These are phyloP conservation scores for Gorsachius magnificus DNA, from an alignment of 2,797 vertebrate genomes.

Conservation along the genomic window DNA sequence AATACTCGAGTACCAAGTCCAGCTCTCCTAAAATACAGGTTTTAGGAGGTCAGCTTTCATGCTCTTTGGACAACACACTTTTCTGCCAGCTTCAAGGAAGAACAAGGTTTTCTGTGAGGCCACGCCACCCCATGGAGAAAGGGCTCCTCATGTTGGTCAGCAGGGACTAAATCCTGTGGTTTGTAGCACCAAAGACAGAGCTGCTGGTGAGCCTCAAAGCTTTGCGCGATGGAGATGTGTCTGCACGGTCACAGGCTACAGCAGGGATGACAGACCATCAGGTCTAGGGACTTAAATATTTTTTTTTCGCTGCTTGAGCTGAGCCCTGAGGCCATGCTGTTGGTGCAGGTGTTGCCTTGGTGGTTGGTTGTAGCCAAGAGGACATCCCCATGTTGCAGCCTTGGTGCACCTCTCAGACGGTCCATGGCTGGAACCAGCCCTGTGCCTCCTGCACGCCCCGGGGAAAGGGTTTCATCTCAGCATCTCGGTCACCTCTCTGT, in stretches of 20 bases:
- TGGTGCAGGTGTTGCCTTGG: not conserved
- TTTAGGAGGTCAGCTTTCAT: constrained; percentile 7
- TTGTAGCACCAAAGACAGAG: not conserved
- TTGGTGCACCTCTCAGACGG: accelerated
- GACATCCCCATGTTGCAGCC: not conserved
- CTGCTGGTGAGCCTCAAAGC: not conserved
- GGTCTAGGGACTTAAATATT: not conserved
- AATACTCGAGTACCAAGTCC: not conserved
- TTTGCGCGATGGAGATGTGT: not conserved
- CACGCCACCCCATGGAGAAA: not conserved
- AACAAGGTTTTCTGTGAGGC: not conserved
- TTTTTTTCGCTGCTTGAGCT: not conserved
- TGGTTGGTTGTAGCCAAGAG: not conserved
- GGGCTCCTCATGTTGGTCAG: not conserved
- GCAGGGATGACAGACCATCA: not conserved
- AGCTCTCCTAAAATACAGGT: constrained; percentile 10
- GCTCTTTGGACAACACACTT: not conserved
- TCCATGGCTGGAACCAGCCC: not conserved
- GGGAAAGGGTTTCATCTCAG: not conserved
- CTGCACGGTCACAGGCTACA: not conserved
- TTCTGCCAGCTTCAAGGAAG: not conserved
- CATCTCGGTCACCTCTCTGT: accelerated
- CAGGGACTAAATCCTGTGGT: not conserved
- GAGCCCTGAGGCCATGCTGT: accelerated
- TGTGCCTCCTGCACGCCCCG: accelerated